phyloP scores from a whole-genome alignment of 2,113 vertebrate genomes.

The Uropsilus gracilis region DNA sequence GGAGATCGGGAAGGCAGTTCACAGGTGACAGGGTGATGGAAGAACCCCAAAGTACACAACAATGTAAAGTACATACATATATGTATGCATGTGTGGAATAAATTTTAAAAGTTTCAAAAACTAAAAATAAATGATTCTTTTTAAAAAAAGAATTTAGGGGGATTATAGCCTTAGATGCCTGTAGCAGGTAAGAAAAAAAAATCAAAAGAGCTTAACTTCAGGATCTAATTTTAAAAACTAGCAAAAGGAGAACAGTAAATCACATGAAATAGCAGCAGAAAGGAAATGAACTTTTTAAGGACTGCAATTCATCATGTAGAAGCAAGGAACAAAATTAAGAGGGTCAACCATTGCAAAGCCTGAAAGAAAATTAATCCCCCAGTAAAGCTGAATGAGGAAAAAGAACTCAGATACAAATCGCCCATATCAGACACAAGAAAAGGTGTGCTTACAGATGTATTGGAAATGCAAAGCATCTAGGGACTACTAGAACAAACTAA shows the following conservation, averaged over 20 bases:
- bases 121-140: too few species aligned
- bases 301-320: neutral
- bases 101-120: too few species aligned
- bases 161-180: neutral
- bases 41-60: too few species aligned
- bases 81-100: too few species aligned
- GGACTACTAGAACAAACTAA: neutral
- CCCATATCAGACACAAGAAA: neutral
- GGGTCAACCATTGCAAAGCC: neutral
- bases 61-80: too few species aligned
- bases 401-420: neutral
- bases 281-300: neutral
- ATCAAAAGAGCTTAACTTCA: neutral
- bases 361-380: neutral
- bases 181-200: neutral
- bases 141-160: too few species aligned
- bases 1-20: too few species aligned
- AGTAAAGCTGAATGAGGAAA: neutral
- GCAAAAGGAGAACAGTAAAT: conserved; percentile 2
- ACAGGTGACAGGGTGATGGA: too few species aligned
- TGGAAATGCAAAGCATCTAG: neutral
- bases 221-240: neutral
- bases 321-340: conserved; percentile 9
- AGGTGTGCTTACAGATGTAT: neutral
- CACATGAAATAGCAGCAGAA: neutral